These are phyloP conservation scores for Pheucticus melanocephalus DNA, from an alignment of 2,113 vertebrate species.

Conservation along the genomic window DNA sequence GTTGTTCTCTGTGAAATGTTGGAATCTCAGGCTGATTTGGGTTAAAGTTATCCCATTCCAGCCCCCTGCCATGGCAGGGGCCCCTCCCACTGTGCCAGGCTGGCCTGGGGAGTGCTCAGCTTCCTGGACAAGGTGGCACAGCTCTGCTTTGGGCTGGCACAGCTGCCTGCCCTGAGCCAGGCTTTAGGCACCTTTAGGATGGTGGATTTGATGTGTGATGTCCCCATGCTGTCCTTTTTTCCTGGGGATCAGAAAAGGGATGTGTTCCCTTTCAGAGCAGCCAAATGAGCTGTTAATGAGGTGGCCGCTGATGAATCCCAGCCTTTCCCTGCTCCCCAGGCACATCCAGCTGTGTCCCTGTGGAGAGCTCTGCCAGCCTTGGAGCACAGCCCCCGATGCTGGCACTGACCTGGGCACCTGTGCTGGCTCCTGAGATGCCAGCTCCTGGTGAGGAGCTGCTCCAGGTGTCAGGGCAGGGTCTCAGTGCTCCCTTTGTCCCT, in stretches of 20 bases:
- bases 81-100: neutral
- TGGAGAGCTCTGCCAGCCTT: fast-evolving
- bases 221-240: neutral
- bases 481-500: neutral
- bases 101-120: neutral
- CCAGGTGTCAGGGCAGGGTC: neutral
- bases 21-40: neutral
- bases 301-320: too few species aligned
- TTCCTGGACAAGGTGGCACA: fast-evolving
- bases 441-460: neutral
- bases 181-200: too few species aligned
- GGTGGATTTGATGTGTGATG: neutral
- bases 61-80: neutral
- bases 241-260: neutral
- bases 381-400: neutral
- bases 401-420: neutral
- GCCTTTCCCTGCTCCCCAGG: neutral
- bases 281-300: neutral
- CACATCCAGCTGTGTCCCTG: neutral
- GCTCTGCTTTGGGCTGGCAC: neutral
- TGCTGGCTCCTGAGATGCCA: neutral
- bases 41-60: neutral
- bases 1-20: neutral
- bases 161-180: fast-evolving
- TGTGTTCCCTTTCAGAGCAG: neutral